These are phyloP conservation scores for Diphyllodes magnificus DNA, from an alignment of 2,113 vertebrate genomes.

Conservation along the genomic window DNA sequence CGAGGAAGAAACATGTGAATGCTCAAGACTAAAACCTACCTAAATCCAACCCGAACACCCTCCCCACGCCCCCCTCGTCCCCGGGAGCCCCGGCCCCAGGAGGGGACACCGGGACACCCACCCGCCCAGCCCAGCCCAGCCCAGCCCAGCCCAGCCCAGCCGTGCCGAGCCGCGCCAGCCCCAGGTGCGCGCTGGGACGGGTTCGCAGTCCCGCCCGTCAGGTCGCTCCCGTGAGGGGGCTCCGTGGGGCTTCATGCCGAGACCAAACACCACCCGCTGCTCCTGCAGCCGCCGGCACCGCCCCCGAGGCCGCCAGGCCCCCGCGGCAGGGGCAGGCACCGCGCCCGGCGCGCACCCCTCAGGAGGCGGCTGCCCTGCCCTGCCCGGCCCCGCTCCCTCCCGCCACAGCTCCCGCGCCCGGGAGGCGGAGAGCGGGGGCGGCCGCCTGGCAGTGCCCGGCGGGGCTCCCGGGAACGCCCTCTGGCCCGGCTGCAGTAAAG, in stretches of 20 bases:
- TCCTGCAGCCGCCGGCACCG: not conserved
- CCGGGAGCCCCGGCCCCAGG: too few relatives aligned
- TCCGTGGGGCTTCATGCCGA: not conserved
- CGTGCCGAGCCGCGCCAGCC: not conserved
- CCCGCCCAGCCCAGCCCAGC: not conserved
- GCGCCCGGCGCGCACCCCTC: too few relatives aligned
- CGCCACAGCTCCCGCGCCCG: not conserved
- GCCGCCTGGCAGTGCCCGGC: not conserved
- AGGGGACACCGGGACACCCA: not conserved
- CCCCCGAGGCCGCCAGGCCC: not conserved
- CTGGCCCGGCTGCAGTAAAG: not conserved
- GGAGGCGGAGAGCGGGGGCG: not conserved
- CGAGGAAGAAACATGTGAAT: rapidly evolving
- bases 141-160: too few relatives aligned
- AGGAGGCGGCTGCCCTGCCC: not conserved
- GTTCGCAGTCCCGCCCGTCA: rapidly evolving
- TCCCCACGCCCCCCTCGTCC: rapidly evolving
- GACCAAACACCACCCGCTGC: rapidly evolving
- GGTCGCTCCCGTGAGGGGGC: not conserved
- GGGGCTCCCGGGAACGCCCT: too few relatives aligned
- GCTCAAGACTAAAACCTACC: rapidly evolving
- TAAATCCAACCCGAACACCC: rapidly evolving
- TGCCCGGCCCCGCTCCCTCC: not conserved
- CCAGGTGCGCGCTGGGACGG: not conserved
- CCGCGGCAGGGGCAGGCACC: not conserved